A percentile compares a stretch with the other conserved stretches of the same genome.
These are phyloP conservation scores for Lepidochrysops patricia DNA, from an alignment of 2,888 invertebrate species.

Conservation along the genomic window DNA sequence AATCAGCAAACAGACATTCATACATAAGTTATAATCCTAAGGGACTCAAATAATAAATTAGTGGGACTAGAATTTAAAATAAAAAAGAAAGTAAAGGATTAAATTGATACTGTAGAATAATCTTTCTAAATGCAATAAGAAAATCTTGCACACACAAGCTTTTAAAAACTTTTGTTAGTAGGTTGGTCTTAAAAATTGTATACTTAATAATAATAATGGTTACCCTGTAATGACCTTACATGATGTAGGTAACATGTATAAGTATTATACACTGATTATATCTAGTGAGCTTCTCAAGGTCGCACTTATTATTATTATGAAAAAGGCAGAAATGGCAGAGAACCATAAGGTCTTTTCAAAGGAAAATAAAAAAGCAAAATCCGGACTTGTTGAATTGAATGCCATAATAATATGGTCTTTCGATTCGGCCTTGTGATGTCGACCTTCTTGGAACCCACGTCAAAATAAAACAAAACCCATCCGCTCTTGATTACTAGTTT, in stretches of 20 bases:
- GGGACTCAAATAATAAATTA: no score
- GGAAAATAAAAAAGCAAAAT: not conserved
- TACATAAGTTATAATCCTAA: not conserved
- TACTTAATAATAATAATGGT: no score
- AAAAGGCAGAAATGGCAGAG: not conserved
- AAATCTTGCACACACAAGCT: no score
- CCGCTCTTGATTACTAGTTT: constrained; percentile 15
- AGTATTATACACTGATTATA: no score
- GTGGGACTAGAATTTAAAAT: not conserved
- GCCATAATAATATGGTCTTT: constrained; percentile 2
- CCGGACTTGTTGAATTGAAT: constrained; percentile 2
- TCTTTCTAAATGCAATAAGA: no score
- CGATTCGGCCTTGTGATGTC: constrained; percentile 41
- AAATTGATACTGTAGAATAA: no score
- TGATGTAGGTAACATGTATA: no score
- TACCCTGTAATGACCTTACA: no score
- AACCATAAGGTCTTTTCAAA: not conserved
- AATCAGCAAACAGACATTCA: not conserved
- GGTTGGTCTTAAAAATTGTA: no score
- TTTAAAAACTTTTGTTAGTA: no score
- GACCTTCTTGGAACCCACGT: constrained; percentile 61
- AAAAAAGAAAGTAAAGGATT: not conserved
- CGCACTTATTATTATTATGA: not conserved
- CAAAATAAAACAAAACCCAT: constrained; percentile 47
- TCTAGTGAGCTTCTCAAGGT: no score